phyloP scores from a whole-genome alignment of 2,888 invertebrate genomes.

The Caenorhabditis sinica region DNA sequence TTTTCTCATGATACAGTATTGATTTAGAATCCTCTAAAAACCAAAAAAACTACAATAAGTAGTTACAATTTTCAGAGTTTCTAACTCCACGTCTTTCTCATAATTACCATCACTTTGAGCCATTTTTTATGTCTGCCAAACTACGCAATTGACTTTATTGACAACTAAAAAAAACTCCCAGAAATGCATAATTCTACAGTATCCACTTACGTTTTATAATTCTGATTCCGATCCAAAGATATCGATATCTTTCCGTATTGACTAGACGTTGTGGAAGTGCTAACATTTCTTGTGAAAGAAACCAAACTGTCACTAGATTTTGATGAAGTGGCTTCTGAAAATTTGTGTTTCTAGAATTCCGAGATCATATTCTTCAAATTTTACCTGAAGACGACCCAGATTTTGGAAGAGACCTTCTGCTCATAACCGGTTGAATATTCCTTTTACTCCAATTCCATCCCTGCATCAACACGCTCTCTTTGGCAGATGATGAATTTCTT shows the following conservation, averaged over 20 bases:
- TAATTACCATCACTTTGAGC: too few relatives aligned
- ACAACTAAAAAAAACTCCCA: too few relatives aligned
- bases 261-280: constrained; percentile 35
- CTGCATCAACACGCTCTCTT: constrained; percentile 70
- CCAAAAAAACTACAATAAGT: too few relatives aligned
- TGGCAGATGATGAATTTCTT: constrained; percentile 36
- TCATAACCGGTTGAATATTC: constrained; percentile 72
- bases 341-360: neutral
- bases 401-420: constrained; percentile 61
- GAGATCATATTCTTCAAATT: neutral
- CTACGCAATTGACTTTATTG: too few relatives aligned
- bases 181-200: neutral
- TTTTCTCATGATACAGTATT: too few relatives aligned
- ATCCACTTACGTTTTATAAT: constrained; percentile 86
- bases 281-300: constrained; percentile 52
- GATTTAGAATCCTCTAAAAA: too few relatives aligned
- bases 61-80: too few relatives aligned
- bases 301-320: constrained; percentile 62
- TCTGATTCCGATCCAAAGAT: constrained; percentile 86
- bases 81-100: too few relatives aligned
- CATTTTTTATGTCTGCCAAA: too few relatives aligned
- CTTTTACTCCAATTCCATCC: constrained; percentile 76
- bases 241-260: constrained; percentile 68
- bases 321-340: constrained; percentile 65
- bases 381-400: constrained; percentile 60